These are phyloP conservation scores for Drosophila lini DNA, from an alignment of 1,140 invertebrate genomes.

Conservation along the genomic window DNA sequence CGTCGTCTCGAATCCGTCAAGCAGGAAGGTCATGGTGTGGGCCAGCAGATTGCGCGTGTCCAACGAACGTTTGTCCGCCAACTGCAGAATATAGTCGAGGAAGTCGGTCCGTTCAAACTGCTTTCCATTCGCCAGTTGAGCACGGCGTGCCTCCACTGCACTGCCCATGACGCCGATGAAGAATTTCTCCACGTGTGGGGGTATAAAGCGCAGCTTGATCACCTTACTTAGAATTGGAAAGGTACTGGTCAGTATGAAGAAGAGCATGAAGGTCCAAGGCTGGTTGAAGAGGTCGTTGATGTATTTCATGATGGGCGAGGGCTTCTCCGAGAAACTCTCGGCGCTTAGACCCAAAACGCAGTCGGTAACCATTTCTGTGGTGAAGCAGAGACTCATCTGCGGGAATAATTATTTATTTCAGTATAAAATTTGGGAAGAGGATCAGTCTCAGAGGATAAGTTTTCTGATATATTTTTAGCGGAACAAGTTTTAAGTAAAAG, in stretches of 20 bases:
- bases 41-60: constrained; percentile 42
- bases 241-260: constrained; percentile 41
- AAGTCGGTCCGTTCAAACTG: constrained; percentile 76
- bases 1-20: constrained; percentile 80
- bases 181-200: constrained; percentile 58
- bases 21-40: constrained; percentile 67
- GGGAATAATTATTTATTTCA: too few relatives aligned
- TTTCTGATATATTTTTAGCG: too few relatives aligned
- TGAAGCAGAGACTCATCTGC: constrained; percentile 83
- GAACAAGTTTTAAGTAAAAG: too few relatives aligned
- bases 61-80: constrained; percentile 71
- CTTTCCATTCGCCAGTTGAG: constrained; percentile 41
- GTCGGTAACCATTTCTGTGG: constrained; percentile 85
- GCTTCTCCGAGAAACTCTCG: constrained; percentile 69
- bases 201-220: constrained; percentile 56
- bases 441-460: too few relatives aligned
- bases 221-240: constrained; percentile 50
- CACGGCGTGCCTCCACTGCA: constrained; percentile 67
- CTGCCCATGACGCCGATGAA: constrained; percentile 72
- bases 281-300: constrained; percentile 59
- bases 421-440: too few relatives aligned
- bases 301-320: constrained; percentile 56
- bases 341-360: constrained; percentile 85
- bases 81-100: constrained; percentile 77
- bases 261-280: constrained; percentile 41